phyloP scores from a whole-genome alignment of 2,797 vertebrate species.

The Cyprinella venusta region DNA sequence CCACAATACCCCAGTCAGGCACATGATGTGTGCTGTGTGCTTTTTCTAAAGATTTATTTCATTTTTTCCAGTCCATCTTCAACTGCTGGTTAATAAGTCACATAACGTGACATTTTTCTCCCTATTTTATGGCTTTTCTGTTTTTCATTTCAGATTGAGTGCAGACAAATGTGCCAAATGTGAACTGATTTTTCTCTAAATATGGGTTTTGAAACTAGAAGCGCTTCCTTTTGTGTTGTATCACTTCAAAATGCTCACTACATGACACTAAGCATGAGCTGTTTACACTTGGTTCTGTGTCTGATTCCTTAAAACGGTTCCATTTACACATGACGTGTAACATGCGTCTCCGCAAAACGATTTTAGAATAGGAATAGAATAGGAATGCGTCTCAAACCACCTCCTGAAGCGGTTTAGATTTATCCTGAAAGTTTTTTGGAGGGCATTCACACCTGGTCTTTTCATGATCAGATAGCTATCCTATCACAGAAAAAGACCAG shows the following conservation, averaged over 20 bases:
- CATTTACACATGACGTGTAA: too few relatives aligned
- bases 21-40: background rate
- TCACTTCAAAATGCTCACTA: background rate
- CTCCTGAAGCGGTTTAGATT: background rate
- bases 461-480: background rate
- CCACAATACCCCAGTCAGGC: conserved; percentile 9
- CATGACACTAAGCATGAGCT: conserved; percentile 3
- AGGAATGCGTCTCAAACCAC: background rate
- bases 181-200: background rate
- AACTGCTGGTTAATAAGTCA: background rate
- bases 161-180: background rate
- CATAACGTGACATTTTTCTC: background rate
- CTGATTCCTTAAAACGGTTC: background rate
- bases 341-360: too few relatives aligned
- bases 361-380: too few relatives aligned
- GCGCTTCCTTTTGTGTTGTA: background rate
- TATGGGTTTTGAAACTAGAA: conserved; percentile 2
- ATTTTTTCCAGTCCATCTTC: background rate
- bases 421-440: background rate
- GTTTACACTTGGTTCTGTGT: background rate
- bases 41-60: background rate
- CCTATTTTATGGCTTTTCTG: background rate
- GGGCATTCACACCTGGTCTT: background rate
- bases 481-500: background rate
- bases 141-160: background rate